These are phyloP conservation scores for Patella pellucida DNA, from an alignment of 2,888 invertebrate species.

Conservation along the genomic window DNA sequence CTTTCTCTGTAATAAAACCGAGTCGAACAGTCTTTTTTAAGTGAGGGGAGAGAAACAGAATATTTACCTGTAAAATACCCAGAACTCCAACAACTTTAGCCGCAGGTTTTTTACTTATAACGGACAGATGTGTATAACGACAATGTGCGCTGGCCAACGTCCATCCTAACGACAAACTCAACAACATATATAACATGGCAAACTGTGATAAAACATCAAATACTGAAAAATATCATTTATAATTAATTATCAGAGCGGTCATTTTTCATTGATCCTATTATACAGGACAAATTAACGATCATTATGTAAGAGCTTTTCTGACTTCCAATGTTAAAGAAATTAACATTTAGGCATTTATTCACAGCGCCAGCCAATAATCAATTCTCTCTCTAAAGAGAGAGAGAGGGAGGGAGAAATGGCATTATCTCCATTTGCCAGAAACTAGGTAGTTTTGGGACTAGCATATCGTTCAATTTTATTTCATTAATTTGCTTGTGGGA, in stretches of 20 bases:
- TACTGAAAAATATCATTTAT: constrained; percentile 45
- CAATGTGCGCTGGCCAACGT: constrained; percentile 59
- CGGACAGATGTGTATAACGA: constrained; percentile 54
- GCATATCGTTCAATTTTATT: too few species aligned
- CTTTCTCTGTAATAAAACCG: background rate
- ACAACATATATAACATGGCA: constrained; percentile 66
- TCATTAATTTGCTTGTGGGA: too few species aligned
- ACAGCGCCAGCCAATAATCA: too few species aligned
- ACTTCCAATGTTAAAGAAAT: too few species aligned
- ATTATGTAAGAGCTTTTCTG: too few species aligned
- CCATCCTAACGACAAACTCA: constrained; percentile 65
- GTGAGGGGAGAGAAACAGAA: background rate
- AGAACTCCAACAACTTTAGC: constrained; percentile 59
- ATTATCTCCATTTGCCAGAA: too few species aligned
- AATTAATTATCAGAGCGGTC: background rate
- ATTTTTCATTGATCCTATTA: too few species aligned
- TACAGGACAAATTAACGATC: too few species aligned
- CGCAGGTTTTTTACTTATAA: constrained; percentile 59
- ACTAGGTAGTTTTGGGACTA: too few species aligned
- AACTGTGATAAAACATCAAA: constrained; percentile 66
- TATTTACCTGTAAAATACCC: constrained; percentile 60
- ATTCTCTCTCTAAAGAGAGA: too few species aligned
- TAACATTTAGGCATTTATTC: too few species aligned
- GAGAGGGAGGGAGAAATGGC: too few species aligned
- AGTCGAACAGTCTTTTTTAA: background rate